Base-by-base conservation (phyloP, 2,113 vertebrate genomes). In the Strix aluco region DNA sequence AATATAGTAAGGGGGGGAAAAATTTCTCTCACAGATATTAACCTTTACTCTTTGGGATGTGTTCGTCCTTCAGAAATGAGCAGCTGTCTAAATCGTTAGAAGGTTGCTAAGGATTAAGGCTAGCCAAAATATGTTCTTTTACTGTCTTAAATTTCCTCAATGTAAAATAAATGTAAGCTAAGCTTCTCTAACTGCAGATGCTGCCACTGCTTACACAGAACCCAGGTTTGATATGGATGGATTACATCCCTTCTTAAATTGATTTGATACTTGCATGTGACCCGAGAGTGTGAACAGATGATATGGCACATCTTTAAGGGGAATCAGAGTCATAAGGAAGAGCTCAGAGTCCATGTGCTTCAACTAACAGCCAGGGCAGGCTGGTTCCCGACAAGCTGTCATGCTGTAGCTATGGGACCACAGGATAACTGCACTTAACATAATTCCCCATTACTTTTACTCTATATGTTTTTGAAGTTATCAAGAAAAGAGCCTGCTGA, bases 41-140 rank as follows among this genome's bases (percentile, higher is more conserved):
- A 91, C 74, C 84, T 94, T 96, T 92, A 75, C 75, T 95, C 97
- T 96, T 90, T 94, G 92, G 97, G 97, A 96, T 97, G 73, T 92
- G 81, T 96, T 98, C 85, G 75, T 90, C 94, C 96, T 96, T 95
- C 71, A 88, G 88, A 77, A 92, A 92, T 79, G 81, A 98, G 90
- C 98, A 98, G 98, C 98, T 98, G 98, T 82, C 95, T 94, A 98
- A 98, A 94, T 98, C 98, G 91, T 98, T 98, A 98, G 96, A 95
- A 97, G 94, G 98, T 96, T 97, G 92, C 95, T 97, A 96, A 93
- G 96, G 97, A 98, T 97, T 97, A 80, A 65, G 65, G 88, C 91
- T 93, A 92, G 81, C 69, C 93, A 94, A 49, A 95, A 97, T 96
- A 86, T 30, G 47, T 57, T 90, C 94, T 81, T 97, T 91, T 97